Evolutionary conservation across 2,797 vertebrate species (phyloP), one percentile per base, ranked within the genome.

Genomic region (Artibeus lituratus): DNA sequence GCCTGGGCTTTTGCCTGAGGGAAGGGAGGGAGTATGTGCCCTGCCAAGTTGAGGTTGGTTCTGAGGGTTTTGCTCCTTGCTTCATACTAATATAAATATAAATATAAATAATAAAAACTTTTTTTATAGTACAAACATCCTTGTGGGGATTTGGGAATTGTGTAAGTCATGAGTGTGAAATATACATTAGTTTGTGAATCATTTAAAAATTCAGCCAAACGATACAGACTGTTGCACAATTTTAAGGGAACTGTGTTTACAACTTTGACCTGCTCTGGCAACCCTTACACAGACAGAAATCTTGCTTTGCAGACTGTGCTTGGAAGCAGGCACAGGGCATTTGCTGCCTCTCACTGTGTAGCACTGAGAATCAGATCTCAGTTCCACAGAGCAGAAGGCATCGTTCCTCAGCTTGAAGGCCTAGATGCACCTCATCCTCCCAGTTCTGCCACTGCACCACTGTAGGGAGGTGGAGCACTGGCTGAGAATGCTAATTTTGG

Each of bases 221-320:
- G 10, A 29, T 39, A n/a, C 3, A 85, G 62, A 77, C 57, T 47
- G n/a, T 32, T 10, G 67, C 35, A 77, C 37, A 72, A 10, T 67
- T 93, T 37, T 91, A 91, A 94, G 57, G 26, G 32, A 82, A 32
- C 19, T 57, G 9, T 92, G 80, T 87, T 57, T 67, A 95, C 67
- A 47, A 84, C 21, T 65, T n/a, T 78, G 35, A 53, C 49, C 15
- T 73, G 19, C 39, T 86, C 32, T 35, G 59, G 47, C 87, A 70
- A 42, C 16, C 11, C 21, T 82, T 59, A 84, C 37, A 16, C 69
- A 70, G 35, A 35, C 32, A 90, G 7, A 95, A 53, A 42, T 39
- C 47, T 57, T 78, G 7, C 76, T 65, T 59, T 78, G 4, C 12
- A 78, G 53, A 82, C 67, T 18, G 16, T 73, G 22, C 82, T 3